Base-by-base conservation (phyloP, 2,888 invertebrate species). In the Epinotia nisella region DNA sequence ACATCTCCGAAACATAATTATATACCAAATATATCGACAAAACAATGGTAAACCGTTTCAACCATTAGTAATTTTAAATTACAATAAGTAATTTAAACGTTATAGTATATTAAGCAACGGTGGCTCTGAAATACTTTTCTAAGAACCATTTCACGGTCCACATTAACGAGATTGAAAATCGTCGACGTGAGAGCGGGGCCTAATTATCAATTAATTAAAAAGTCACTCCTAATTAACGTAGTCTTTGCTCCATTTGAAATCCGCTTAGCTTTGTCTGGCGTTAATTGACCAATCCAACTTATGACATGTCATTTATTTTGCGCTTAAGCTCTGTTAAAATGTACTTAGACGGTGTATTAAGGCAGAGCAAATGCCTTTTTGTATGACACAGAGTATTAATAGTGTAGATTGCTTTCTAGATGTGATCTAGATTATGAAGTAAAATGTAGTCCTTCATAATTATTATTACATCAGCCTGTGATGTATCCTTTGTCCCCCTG, bases 161-260 rank as follows among this genome's bases (percentile, higher is more conserved):
- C 39, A 62, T 65, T 66, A 56, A 56, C 21, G 55, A 56, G 21
- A 65, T 39, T 65, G 55, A 41, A 66, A 66, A 53, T 56, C 19
- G 66, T 56, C 21, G 55, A 35, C 41, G 21, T 39, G 53, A 56
- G 66, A 66, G 41, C 41, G 56, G 41, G 41, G 49, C 64, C 35
- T 58, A 70, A 64, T 70, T 70, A 64, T 49, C 58, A 70, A 70
- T 70, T 70, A 64, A 70, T 70, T 58, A 64, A 70, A 69, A 70
- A 64, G 56, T 58, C 56, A 49, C 62, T 62, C 45, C 45, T 70
- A 70, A 70, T 70, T 70, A 64, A 70, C 21, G 49, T 56, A 58
- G 35, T 55, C 24, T 70, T 64, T 49, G 64, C 64, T 45, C 45
- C 70, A 45, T 70, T 64, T 58, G 21, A 58, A 70, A 70, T 70